phyloP scores from a whole-genome alignment of 2,113 vertebrate species.

The Platichthys flesus region DNA sequence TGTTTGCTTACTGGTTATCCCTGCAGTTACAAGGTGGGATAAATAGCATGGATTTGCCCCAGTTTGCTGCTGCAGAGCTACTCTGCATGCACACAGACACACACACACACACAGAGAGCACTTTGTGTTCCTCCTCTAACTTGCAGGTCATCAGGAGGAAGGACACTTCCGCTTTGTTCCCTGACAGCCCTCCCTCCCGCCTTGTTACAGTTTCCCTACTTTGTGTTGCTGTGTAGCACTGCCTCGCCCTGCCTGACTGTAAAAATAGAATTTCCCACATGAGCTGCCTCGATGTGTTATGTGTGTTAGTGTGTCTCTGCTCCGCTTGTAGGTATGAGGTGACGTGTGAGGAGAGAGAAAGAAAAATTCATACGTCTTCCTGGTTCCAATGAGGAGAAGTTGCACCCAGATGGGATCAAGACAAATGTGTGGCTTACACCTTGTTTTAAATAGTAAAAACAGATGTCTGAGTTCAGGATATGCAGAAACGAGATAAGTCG shows the following conservation, averaged over 20 bases:
- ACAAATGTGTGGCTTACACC: background rate
- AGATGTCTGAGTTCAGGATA: background rate
- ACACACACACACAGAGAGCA: constrained; percentile 29
- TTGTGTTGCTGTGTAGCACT: constrained; percentile 68
- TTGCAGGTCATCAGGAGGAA: constrained; percentile 72
- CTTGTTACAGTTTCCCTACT: constrained; percentile 73
- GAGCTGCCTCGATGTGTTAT: constrained; percentile 46
- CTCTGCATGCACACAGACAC: background rate
- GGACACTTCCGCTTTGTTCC: constrained; percentile 77
- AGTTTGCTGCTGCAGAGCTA: constrained; percentile 6
- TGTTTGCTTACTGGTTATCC: background rate
- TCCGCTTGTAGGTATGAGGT: background rate
- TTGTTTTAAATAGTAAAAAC: background rate
- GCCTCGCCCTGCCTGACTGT: constrained; percentile 75
- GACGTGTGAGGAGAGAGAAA: background rate
- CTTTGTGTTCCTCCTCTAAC: constrained; percentile 57
- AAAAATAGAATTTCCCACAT: constrained; percentile 80
- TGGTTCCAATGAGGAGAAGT: background rate
- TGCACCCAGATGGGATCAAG: background rate
- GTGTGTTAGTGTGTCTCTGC: constrained; percentile 64
- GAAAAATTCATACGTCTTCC: background rate
- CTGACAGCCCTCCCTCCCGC: constrained; percentile 44
- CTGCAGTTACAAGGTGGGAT: background rate
- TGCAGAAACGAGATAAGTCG: background rate
- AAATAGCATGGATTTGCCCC: background rate